Conservation (phyloP, 1,140 invertebrate genomes). For the Contarinia nasturtii region DNA sequence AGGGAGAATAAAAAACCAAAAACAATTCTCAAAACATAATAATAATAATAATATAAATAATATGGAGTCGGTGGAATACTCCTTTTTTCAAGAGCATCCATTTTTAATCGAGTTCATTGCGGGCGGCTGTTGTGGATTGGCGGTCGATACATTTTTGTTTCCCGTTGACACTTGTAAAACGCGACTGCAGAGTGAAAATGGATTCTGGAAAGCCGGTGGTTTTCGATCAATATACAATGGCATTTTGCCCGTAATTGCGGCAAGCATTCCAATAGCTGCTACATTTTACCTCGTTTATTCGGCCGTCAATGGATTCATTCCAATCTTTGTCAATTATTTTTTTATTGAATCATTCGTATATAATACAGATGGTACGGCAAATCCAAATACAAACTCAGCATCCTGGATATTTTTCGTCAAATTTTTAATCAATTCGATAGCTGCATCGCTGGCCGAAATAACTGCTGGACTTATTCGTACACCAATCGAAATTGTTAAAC, state of each 20-base stretch:
- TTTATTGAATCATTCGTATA: slow-evolving; percentile 83
- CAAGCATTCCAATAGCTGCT: slow-evolving; percentile 64
- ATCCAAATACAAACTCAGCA: slow-evolving; percentile 27
- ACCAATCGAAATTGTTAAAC: slow-evolving; percentile 89
- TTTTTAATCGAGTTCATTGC: slow-evolving; percentile 16
- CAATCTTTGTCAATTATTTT: slow-evolving; percentile 5
- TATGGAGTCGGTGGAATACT: too few species aligned
- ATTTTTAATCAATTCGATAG: slow-evolving; percentile 67
- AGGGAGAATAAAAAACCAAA: too few species aligned
- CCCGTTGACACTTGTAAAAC: slow-evolving; percentile 94
- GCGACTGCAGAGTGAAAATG: slow-evolving; percentile 68
- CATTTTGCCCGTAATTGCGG: slow-evolving; percentile 58
- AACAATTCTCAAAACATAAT: too few species aligned
- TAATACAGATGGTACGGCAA: slow-evolving; percentile 74
- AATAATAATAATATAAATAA: too few species aligned
- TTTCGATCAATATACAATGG: slow-evolving; percentile 80
- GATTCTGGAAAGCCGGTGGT: slow-evolving; percentile 76
- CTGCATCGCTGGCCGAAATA: slow-evolving; percentile 66
- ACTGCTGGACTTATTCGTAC: slow-evolving; percentile 71
- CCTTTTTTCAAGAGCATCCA: too few species aligned
- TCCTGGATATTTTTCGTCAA: slow-evolving; percentile 34
- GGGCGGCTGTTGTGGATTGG: slow-evolving; percentile 49
- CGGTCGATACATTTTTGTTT: slow-evolving; percentile 65
- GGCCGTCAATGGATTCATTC: neutral
- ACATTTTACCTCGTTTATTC: neutral